Percentiles rank a stretch among this genome's conserved stretches.
Conservation (phyloP, 2,797 vertebrate genomes). For the Acanthurus tractus region DNA sequence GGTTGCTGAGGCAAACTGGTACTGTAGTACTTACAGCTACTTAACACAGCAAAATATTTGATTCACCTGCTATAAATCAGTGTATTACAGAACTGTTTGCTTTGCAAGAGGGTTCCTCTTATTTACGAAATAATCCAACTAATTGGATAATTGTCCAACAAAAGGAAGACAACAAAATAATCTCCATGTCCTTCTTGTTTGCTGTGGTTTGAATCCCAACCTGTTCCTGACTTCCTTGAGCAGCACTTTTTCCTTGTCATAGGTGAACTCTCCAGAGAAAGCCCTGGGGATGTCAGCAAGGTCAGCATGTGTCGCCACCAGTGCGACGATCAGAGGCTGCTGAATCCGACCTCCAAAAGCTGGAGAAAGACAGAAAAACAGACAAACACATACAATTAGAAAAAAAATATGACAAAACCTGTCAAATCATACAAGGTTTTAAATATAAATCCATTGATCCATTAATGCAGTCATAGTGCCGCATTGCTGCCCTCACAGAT, state of each 20-base stretch:
- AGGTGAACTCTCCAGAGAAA: slow-evolving; percentile 93
- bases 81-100: background rate
- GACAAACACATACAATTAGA: slow-evolving; percentile 1
- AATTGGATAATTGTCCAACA: background rate
- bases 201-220: slow-evolving; percentile 70
- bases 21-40: background rate
- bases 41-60: background rate
- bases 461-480: background rate
- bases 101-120: background rate
- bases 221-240: slow-evolving; percentile 94
- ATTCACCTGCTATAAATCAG: background rate
- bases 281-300: slow-evolving; percentile 93
- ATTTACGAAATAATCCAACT: background rate
- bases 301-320: slow-evolving; percentile 96
- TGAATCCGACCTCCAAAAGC: slow-evolving; percentile 94
- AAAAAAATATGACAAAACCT: background rate
- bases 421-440: background rate
- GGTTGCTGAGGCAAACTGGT: background rate
- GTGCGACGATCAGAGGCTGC: slow-evolving; percentile 89
- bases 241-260: slow-evolving; percentile 91
- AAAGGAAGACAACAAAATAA: background rate
- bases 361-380: slow-evolving; percentile 57
- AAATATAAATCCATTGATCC: background rate
- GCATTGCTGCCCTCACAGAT: slow-evolving; percentile 85
- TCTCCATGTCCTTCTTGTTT: background rate